Conservation (phyloP, 2,797 vertebrate genomes). For the Amphiprion clarkii region DNA sequence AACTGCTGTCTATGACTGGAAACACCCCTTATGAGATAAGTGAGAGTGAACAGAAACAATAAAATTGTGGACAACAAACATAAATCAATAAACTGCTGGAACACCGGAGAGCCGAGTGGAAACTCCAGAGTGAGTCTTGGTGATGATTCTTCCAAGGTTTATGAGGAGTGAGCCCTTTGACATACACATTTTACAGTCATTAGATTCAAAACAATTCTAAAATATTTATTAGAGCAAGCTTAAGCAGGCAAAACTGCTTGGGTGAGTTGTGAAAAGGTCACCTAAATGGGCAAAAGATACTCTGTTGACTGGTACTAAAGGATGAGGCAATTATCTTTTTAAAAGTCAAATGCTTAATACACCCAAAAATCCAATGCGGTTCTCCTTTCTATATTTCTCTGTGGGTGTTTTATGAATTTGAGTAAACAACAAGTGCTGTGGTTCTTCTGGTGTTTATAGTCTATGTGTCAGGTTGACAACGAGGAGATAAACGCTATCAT, state of each 20-base stretch:
- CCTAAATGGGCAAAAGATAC: neutral
- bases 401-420: neutral
- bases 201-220: neutral
- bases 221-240: too few relatives aligned
- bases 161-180: too few relatives aligned
- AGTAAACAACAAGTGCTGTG: neutral
- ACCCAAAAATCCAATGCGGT: too few relatives aligned
- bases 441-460: neutral
- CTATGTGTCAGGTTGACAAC: neutral
- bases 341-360: too few relatives aligned
- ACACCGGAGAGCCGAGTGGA: too few relatives aligned
- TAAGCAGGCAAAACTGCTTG: neutral
- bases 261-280: neutral
- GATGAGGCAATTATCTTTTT: neutral
- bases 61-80: too few relatives aligned
- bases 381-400: neutral
- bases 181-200: neutral
- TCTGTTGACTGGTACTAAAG: neutral
- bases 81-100: too few relatives aligned
- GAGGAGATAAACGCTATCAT: neutral
- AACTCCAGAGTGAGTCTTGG: too few relatives aligned
- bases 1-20: too few relatives aligned
- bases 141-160: too few relatives aligned
- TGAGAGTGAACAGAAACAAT: too few relatives aligned
- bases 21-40: too few relatives aligned